phyloP scores from a whole-genome alignment of 2,113 vertebrate species.

The Perognathus longimembris region DNA sequence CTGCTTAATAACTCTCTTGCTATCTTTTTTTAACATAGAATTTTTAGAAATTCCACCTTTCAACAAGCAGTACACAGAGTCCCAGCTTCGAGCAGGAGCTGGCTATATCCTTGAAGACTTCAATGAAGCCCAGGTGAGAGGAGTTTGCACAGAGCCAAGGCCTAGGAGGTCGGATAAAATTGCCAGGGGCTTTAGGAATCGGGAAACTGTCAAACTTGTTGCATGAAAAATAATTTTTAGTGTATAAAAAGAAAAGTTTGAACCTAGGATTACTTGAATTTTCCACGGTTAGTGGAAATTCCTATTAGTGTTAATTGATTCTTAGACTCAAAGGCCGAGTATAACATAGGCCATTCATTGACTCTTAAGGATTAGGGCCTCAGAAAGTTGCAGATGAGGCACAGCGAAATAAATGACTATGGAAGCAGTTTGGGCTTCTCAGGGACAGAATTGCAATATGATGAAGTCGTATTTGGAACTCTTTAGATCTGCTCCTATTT shows the following conservation, averaged over 20 bases:
- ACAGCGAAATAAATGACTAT: not conserved
- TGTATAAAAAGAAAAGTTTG: slow-evolving; percentile 21
- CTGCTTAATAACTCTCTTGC: slow-evolving; percentile 38
- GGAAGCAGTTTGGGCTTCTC: not conserved
- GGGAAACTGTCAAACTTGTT: not conserved
- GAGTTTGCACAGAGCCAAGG: not conserved
- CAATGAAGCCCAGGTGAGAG: slow-evolving; percentile 95
- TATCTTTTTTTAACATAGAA: slow-evolving; percentile 86
- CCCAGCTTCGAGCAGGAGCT: slow-evolving; percentile 94
- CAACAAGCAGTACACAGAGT: slow-evolving; percentile 92
- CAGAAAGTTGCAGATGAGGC: not conserved
- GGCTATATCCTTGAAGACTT: slow-evolving; percentile 96
- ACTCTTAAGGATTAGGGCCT: not conserved
- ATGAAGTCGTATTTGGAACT: not conserved
- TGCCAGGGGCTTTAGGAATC: not conserved
- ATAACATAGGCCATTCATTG: not conserved
- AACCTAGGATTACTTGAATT: slow-evolving; percentile 32
- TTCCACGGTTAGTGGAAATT: slow-evolving; percentile 10
- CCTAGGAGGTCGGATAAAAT: not conserved
- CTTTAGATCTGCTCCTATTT: not conserved
- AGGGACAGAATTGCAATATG: not conserved
- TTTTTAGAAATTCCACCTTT: slow-evolving; percentile 91
- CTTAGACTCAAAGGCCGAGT: not conserved
- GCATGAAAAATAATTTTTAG: not conserved
- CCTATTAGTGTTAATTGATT: not conserved